Conservation (phyloP, 2,888 invertebrate species). For the Melipona beecheii region DNA sequence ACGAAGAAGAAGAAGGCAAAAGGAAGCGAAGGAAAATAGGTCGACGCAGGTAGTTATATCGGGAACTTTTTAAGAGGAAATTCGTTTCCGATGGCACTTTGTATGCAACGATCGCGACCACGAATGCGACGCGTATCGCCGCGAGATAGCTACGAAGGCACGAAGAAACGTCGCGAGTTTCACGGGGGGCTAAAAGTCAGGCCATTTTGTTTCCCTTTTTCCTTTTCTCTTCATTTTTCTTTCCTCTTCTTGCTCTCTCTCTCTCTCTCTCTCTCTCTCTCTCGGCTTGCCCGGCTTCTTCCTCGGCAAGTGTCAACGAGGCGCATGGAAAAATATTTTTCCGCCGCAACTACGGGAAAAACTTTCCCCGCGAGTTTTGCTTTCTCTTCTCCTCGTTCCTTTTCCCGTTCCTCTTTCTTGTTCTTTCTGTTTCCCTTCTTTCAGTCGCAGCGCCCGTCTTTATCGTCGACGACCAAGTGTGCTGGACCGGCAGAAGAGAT, state of each 20-base stretch:
- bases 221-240: background rate
- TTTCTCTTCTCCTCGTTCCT: background rate
- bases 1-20: background rate
- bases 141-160: conserved; percentile 5
- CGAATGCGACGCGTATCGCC: conserved; percentile 31
- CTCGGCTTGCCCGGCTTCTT: conserved; percentile 29
- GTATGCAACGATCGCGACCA: conserved; percentile 47
- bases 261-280: conserved; percentile 3
- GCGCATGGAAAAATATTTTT: conserved; percentile 62
- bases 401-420: background rate
- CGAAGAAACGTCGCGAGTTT: conserved; percentile 25
- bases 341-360: conserved; percentile 53
- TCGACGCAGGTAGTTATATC: conserved; percentile 4
- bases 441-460: background rate
- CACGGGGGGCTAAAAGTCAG: conserved; percentile 34
- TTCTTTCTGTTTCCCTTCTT: background rate
- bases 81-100: conserved; percentile 51
- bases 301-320: conserved; percentile 59
- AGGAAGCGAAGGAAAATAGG: background rate
- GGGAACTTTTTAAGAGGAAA: conserved; percentile 39
- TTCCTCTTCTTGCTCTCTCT: background rate
- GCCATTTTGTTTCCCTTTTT: conserved; percentile 50
- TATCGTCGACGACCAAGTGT: background rate
- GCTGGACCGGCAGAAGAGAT: conserved; percentile 19
- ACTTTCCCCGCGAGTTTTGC: conserved; percentile 53